Evolutionary conservation across 2,888 invertebrate genomes (phyloP), one percentile per base, ranked within the genome.

Genomic region (Pimpla rufipes): DNA sequence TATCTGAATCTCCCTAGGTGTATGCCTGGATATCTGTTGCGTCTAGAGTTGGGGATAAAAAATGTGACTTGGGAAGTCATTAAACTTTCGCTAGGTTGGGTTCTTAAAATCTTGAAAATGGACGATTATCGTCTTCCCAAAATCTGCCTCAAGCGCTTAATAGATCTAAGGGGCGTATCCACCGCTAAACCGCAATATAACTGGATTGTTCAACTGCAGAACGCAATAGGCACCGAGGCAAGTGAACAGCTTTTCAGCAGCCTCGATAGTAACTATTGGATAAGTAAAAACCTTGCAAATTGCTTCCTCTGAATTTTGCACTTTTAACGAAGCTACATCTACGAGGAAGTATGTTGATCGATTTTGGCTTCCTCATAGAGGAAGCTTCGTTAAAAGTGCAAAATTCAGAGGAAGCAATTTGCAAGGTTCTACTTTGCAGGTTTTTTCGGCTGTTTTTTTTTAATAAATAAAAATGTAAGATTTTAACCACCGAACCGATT

Each of bases 231-330:
- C 42, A 42, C 1, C 8, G 42, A 42, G 42, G 8, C 5, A 42
- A 42, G 42, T 42, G 8, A 42, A 42, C 42, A 42, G 42, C 42
- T 42, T 42, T 42, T 42, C 7, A 42, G 42, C 7, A 42, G 42
- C 3, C 42, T 42, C 42, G 42, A 42, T 42, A 42, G 42, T 42
- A 42, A 2, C 42, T 42, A 42, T 42, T 42, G 42, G 42, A 42
- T 42, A 42, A 42, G 42, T 42, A 42, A 42, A 42, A 42, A 42
- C n/a, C n/a, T n/a, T n/a, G n/a, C n/a, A n/a, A n/a, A n/a, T n/a
- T n/a, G n/a, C n/a, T n/a, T n/a, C n/a, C n/a, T n/a, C n/a, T n/a
- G n/a, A n/a, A n/a, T n/a, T n/a, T n/a, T n/a, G n/a, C n/a, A n/a
- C n/a, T n/a, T n/a, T n/a, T n/a, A n/a, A n/a, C n/a, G n/a, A n/a